Conservation (phyloP, 2,888 invertebrate species). For the Athrips mouffetella region DNA sequence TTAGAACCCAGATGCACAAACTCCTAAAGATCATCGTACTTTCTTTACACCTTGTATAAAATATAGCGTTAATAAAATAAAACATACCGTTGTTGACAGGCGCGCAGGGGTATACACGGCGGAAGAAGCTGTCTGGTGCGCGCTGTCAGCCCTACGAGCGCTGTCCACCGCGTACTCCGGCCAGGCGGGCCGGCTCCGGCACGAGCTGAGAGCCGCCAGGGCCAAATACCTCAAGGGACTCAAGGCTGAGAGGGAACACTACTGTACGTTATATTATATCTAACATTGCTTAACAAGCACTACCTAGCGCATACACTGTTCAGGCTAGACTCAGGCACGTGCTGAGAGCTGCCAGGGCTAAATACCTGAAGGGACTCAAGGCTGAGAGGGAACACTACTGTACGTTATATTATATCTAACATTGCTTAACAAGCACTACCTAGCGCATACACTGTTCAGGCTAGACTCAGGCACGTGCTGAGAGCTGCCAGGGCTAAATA, state of each 20-base stretch:
- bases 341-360: no score
- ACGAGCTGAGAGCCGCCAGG: constrained; percentile 83
- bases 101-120: constrained; percentile 93
- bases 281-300: no score
- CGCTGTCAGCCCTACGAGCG: constrained; percentile 84
- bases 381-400: no score
- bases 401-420: no score
- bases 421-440: no score
- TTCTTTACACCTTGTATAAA: background rate
- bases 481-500: no score
- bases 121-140: constrained; percentile 89
- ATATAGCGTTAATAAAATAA: constrained; percentile 24
- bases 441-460: no score
- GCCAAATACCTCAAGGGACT: constrained; percentile 84
- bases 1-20: constrained; percentile 12
- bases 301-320: no score
- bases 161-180: constrained; percentile 90
- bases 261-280: constrained; percentile 78
- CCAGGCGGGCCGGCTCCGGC: constrained; percentile 87
- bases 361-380: no score
- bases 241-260: constrained; percentile 88
- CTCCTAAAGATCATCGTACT: background rate
- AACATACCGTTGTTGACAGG: constrained; percentile 70
- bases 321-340: no score
- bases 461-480: no score